Base-by-base conservation (phyloP, 2,113 vertebrate genomes). In the Desmodus rotundus region DNA sequence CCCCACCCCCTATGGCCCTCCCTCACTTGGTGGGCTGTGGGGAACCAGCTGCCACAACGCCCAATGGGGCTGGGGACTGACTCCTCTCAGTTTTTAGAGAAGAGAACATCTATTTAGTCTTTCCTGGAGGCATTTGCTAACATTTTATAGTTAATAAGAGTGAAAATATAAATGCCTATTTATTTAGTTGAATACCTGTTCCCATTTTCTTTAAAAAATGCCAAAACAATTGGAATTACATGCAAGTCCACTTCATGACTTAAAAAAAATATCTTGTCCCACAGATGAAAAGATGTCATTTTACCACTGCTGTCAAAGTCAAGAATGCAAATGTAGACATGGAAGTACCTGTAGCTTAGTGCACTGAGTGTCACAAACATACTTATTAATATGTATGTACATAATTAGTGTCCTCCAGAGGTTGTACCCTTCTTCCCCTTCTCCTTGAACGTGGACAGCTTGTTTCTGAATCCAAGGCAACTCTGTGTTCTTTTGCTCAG, bases 351-450 rank as follows among this genome's bases (percentile, higher is more conserved):
- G 41, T 65, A 82, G 14, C 36, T 41, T 13, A 87, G 24, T 52
- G 28, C 7, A 26, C 3, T 94, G 91, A 65, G 7, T 91, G 85
- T 88, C 84, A 95, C 85, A 88, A 92, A 92, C 72, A 92, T 81
- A 65, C 78, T 70, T 95, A 93, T 90, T 92, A 93, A 95, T 91
- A 95, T 92, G 96, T 88, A 91, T 96, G 43, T 67, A 61, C 8
- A 87, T 58, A 87, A 58, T 90, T 76, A 73, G 54, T 33, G 17
- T 85, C 58, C 14, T 50, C 31, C 76, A 45, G 43, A 89, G 74
- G 94, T 91, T 76, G 22, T 31, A 54, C 52, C 50, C n/a, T 43
- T 86, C 50, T 90, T 94, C 83, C 6, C 19, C 9, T 52, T 41
- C 12, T 81, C 26, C 26, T 63, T 84, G 8, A 54, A 72, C 47